Base-by-base conservation (phyloP, 2,797 vertebrate species). In the Myotis planiceps region DNA sequence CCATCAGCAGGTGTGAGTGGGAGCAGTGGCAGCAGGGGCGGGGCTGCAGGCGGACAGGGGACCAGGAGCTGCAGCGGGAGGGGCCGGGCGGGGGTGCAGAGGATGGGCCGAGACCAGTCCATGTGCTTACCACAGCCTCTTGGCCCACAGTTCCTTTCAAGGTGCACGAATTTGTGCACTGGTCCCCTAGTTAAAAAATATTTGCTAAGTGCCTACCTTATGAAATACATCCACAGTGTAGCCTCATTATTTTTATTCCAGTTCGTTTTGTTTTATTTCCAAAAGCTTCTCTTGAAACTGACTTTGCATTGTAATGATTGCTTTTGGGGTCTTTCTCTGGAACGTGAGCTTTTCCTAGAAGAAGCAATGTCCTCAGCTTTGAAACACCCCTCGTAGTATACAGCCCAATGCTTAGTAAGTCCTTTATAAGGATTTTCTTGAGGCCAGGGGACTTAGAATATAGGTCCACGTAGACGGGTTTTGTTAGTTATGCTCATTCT, bases 121-220 rank as follows among this genome's bases (percentile, higher is more conserved):
- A 1, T 27, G 55, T 58, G 55, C 25, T 58, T 58, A 58, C 55
- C 55, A 58, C 55, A 58, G 55, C 55, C 10, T 27, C 5, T 1
- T 3, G 4, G 55, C 55, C 23, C 55, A 58, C 55, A 27, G 9
- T 23, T 55, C 55, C 4, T 27, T 58, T 27, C 25, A 58, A 58
- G 23, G 55, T 58, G 25, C 55, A 27, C 4, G 4, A 27, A 58
- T 58, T 58, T 2, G 4, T 58, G 25, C 55, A 27, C 25, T 58
- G 55, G 10, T 10, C 55, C 55, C 25, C 55, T 45, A 45, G 45
- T 58, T 58, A 87, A 53, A 88, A 88, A 68, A 23, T 53, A 85
- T 88, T 83, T 92, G 75, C 53, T 23, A 34, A 93, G 75, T 86
- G 53, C 69, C 65, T 68, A 45, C 47, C 49, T 9, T 88, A n/a